Evolutionary conservation across 2,888 invertebrate genomes (phyloP), one percentile per base, ranked within the genome.

Genomic region (Lochmaea capreae): DNA sequence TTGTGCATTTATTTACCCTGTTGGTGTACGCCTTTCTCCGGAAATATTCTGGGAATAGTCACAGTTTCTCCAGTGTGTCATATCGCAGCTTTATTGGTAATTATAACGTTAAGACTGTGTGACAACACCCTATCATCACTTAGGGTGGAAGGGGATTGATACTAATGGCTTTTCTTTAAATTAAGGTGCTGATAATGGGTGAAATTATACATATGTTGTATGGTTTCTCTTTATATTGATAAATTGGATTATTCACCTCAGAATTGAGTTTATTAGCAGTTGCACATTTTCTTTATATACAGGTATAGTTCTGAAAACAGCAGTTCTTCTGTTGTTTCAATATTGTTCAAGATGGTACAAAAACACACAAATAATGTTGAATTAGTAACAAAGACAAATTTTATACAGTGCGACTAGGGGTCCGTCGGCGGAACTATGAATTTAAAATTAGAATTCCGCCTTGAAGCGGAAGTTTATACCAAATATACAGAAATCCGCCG

Each of bases 31-130:
- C 58, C 54, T 52, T 46, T 58, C 43, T 5, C n/a, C 42, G 46
- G 54, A 58, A 54, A 71, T 65, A 54, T 63, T 58, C 65, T 54
- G 46, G 49, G 43, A 54, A 52, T 62, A 67, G 52, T 54, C 67
- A 52, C 54, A 59, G 26, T 65, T 69, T 9, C 70, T 70, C 69
- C 62, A 18, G 46, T 18, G 22, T 65, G 59, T 63, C 69, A 73
- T 73, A 72, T 66, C 69, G 71, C 66, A 71, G 73, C 73, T 71
- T 72, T 71, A 72, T 73, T 72, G 72, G 76, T 69, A 73, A 76
- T 76, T 76, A 72, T 65, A 72, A 67, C 72, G 71, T 73, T 71
- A 61, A 65, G 59, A 61, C 72, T 43, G 42, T 70, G 63, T 70
- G 70, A 70, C 70, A 70, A 63, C 63, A 63, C 57, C 70, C 54